Base-by-base conservation (phyloP, 2,113 vertebrate species). In the Corvus cornix region DNA sequence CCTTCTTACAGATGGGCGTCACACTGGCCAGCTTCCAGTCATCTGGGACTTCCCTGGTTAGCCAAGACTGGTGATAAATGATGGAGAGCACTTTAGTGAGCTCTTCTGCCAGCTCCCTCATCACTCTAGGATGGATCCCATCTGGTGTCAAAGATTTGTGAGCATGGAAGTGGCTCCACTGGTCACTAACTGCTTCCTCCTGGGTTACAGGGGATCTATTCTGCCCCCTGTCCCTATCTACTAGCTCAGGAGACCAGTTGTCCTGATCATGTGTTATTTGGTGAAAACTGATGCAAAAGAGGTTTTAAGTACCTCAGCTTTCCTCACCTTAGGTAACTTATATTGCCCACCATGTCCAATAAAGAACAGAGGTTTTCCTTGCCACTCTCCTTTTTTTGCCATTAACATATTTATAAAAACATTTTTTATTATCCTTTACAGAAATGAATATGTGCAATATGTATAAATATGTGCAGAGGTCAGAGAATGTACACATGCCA, bases 91-190 rank as follows among this genome's bases (percentile, higher is more conserved):
- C 3, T 17, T 81, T 68, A 4, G 6, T 16, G 22, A 81, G 5
- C 30, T 77, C 30, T 77, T 63, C 17, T 39, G 5, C 21, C 41
- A 67, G 33, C 5, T 48, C 22, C 52, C 13, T 81, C 43, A 48
- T 33, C 28, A 33, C 43, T 17, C n/a, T 51, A 68, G 22, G 22
- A 58, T 33, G 22, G 41, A 37, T 48, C 5, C 14, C 7, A 58
- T 4, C 43, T 39, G 52, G 16, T 39, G 5, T 5, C 22, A 33
- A 0, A 0, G 52, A 48, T 11, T 48, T 48, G 28, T 39, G 43
- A 48, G 10, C 8, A 48, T 22, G 10, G 11, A 58, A 12, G n/a
- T 48, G 52, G 22, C 41, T 81, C n/a, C 7, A 4, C 4, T 13
- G 10, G n/a, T 56, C 27, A 8, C 27, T 46, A 48, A 46, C 28